Percentiles rank a stretch among this genome's conserved stretches.
Conservation (phyloP, 2,113 vertebrate species). For the Trichomycterus rosablanca region DNA sequence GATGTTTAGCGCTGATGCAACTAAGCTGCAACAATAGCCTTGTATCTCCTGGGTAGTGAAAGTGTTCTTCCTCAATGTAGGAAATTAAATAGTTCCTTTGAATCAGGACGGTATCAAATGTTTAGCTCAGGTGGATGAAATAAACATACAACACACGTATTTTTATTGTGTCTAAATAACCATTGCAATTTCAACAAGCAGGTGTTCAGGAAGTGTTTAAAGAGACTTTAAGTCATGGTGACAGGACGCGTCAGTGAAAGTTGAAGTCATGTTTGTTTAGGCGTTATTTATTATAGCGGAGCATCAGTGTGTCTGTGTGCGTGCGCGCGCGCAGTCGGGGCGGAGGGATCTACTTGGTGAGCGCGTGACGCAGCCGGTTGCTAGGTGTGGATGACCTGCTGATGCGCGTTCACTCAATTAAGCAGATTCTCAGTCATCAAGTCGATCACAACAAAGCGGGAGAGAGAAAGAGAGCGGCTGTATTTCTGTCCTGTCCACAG, state of each 20-base stretch:
- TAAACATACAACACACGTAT: background rate
- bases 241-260: background rate
- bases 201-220: background rate
- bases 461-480: slow-evolving; percentile 45
- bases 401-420: slow-evolving; percentile 61
- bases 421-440: slow-evolving; percentile 63
- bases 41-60: slow-evolving; percentile 56
- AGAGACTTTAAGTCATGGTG: background rate
- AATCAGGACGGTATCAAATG: slow-evolving; percentile 27
- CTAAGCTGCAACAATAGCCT: slow-evolving; percentile 66
- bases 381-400: slow-evolving; percentile 72
- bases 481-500: slow-evolving; percentile 53
- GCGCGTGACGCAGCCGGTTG: slow-evolving; percentile 71
- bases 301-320: background rate
- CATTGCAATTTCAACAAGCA: background rate
- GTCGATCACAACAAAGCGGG: slow-evolving; percentile 69
- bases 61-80: slow-evolving; percentile 54
- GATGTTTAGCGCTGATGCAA: slow-evolving; percentile 71
- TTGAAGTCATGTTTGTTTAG: background rate
- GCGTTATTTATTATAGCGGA: slow-evolving; percentile 26
- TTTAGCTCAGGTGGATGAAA: background rate
- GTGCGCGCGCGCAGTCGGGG: slow-evolving; percentile 35
- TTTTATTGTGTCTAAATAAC: too few relatives aligned
- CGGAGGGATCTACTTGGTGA: slow-evolving; percentile 53
- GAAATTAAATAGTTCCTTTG: slow-evolving; percentile 52